Conservation (phyloP, 1,140 invertebrate species). For the Drosophila sucinea region DNA sequence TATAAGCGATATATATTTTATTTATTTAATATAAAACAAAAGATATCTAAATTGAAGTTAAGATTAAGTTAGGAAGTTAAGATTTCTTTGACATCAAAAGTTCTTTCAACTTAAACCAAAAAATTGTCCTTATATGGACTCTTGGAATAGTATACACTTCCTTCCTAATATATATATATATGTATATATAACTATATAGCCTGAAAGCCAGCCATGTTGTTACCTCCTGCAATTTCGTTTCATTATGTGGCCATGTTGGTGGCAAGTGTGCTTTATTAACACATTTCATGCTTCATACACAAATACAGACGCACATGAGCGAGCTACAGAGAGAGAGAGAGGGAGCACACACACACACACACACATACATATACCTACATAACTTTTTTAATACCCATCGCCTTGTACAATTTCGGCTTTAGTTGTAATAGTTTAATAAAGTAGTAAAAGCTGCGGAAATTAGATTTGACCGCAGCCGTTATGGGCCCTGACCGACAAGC, state of each 20-base stretch:
- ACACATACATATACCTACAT: constrained; percentile 48
- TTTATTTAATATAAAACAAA: too few relatives aligned
- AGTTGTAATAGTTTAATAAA: constrained; percentile 82
- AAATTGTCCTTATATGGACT: too few relatives aligned
- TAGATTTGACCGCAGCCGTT: constrained; percentile 73
- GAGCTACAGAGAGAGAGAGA: not conserved
- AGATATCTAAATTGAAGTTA: too few relatives aligned
- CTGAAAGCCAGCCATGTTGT: constrained; percentile 39
- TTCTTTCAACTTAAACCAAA: too few relatives aligned
- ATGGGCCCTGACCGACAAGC: constrained; percentile 3
- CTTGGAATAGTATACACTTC: not conserved
- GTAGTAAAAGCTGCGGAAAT: constrained; percentile 81
- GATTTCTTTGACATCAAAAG: not conserved
- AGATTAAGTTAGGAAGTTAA: too few relatives aligned
- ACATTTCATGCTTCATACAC: constrained; percentile 59
- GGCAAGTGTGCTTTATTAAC: constrained; percentile 82
- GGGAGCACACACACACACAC: constrained; percentile 5
- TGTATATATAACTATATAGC: constrained; percentile 16
- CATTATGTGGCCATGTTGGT: constrained; percentile 77
- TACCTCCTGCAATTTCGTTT: constrained; percentile 68
- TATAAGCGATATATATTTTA: too few relatives aligned
- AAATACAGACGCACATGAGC: constrained; percentile 7
- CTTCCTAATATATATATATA: constrained; percentile 2
- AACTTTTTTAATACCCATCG: constrained; percentile 79
- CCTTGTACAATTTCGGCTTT: constrained; percentile 51